Base-by-base conservation (phyloP, 2,113 vertebrate genomes). In the Petaurus breviceps region DNA sequence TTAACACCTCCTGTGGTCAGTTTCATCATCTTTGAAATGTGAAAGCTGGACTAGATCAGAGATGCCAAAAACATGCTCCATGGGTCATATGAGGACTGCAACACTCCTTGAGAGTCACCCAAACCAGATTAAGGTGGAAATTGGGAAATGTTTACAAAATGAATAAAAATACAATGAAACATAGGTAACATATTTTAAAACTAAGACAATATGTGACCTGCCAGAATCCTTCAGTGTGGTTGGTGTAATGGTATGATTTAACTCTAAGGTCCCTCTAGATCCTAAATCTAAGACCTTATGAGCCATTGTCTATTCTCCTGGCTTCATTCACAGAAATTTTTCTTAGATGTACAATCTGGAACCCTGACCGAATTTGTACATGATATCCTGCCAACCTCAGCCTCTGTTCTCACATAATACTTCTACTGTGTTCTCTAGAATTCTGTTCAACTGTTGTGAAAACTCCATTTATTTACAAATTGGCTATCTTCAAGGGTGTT, bases 391-490 rank as follows among this genome's bases (percentile, higher is more conserved):
- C 77, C 51, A 57, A 26, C 54, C 77, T 90, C 52, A 94, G 55
- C 43, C 54, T 55, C 52, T 61, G 55, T 89, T 96, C 94, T 94
- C 57, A 91, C 89, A 94, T 91, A 61, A 94, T 84, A 37, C 92
- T 28, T 89, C 49, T 55, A 93, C 52, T 93, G 94, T 54, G 89
- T 96, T 96, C 94, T 93, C 89, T 93, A 51, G 91, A 96, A 91
- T 94, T 51, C 91, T 92, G 57, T 51, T 93, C 90, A 89, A 96
- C 51, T 94, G 55, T 92, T 91, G 92, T 53, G 95, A 93, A 94
- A 90, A 55, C 54, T 96, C 92, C 51, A 91, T 92, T 91, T 91
- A 94, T 55, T 96, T 93, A 94, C 90, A 93, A 92, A 90, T 91
- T 94, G 89, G 89, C 91, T 94, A 77, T 96, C 93, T 90, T 90